Base-by-base conservation (phyloP, 2,888 invertebrate genomes). In the Melanchra persicariae region DNA sequence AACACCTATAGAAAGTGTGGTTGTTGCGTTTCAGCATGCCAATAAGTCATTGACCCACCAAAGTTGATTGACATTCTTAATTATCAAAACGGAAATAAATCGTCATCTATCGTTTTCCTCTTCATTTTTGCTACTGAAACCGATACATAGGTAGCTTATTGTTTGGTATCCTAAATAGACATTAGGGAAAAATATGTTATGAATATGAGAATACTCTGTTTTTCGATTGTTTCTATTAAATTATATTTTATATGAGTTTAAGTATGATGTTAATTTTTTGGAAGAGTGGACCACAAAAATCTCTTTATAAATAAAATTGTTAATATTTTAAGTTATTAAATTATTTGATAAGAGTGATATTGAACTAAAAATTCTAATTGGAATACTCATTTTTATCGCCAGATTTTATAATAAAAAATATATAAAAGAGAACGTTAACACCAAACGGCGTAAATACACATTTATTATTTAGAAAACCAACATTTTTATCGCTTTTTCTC, bases 271-370 rank as follows among this genome's bases (percentile, higher is more conserved):
- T 58, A 12, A 1, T 54, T 55, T 52, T 55, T 70, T 40, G 34
- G 55, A 78, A 58, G 5, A 62, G 77, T 60, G 67, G 57, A 73
- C 77, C 71, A 76, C 52, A 22, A 78, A 70, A 66, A 72, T 66
- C 70, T 77, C 71, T 15, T 37, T 49, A 17, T 12, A 37, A 43
- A 26, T 8, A 26, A 70, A 45, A 49, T 58, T 49, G 7, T 55
- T 77, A 26, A 49, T 51, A 8, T 47, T 34, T 15, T 74, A 73
- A 60, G 79, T 63, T 77, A 78, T 78, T 74, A 54, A 76, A 78
- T 76, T 76, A 77, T 65, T 65, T 71, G 3, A 9, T 47, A 70
- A 12, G 24, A 69, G 47, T 75, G 17, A 24, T 61, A 40, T 30
- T 49, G 30, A 47, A 67, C 17, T 40, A 52, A 67, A 55, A 72